Base-by-base conservation (phyloP, 2,888 invertebrate genomes). In the Meiosimyza platycephala region DNA sequence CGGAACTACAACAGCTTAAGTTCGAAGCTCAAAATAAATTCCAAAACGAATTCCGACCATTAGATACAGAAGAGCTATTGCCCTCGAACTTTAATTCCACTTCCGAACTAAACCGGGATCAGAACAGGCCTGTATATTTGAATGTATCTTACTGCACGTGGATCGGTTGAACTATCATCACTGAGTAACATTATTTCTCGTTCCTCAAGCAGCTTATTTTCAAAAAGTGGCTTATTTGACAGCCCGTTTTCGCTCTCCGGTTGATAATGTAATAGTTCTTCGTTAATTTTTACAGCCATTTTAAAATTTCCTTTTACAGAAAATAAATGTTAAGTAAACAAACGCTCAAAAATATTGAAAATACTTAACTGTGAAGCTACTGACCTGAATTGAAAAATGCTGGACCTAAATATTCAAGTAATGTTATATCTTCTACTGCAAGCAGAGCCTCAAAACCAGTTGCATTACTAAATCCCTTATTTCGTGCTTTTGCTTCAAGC, bases 261-360 rank as follows among this genome's bases (percentile, higher is more conserved):
- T 1, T 79, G 76, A 4, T 74, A 33, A 0, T 62, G 60, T 1
- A 85, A 72, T 1, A 84, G 72, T 12, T 82, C 75, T 2, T 70
- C 72, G 47, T 81, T 83, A 0, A 84, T n/a, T 11, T 74, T 77
- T 16, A 72, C 50, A 0, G 83, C 82, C 55, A 84, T 51, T 66
- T 80, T 83, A 0, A 48, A 68, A 15, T 78, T 80, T 6, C 78
- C 79, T 74, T 74, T 47, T 9, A 40, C 1, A 40, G 4, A 7
- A 5, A 40, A 9, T 9, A 40, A 40, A 9, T 9, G 6, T 15
- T 62, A 15, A 47, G 7, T 40, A 40, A n/a, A 3, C 1, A 59
- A 59, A 59, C 2, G 6, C 2, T 12, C n/a, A 9, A 22, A 12
- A 2, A 16, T 3, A 16, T 59, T 16, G 16, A 4, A 28, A 28